A percentile compares a stretch with the other conserved stretches of the same genome.
Evolutionary conservation across 2,113 vertebrate genomes (phyloP).

Genomic region (Numida meleagris): DNA sequence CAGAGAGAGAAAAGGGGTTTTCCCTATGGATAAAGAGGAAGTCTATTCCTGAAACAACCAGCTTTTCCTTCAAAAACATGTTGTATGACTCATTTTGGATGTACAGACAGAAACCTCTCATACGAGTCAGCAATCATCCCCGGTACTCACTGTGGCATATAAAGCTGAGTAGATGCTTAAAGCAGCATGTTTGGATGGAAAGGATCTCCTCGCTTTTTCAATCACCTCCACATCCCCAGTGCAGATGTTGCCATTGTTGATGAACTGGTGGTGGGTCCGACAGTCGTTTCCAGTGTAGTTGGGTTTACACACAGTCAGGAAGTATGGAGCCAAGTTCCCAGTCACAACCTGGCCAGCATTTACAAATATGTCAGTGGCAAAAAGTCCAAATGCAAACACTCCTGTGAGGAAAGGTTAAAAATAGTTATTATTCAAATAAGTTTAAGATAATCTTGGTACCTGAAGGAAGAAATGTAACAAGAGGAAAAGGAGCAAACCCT

Average conservation of each 20-base stretch:
- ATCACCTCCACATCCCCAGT: constrained; percentile 88
- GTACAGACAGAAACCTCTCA: neutral
- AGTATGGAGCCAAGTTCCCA: constrained; percentile 93
- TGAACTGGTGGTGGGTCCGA: constrained; percentile 88
- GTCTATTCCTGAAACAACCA: neutral
- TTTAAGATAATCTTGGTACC: neutral
- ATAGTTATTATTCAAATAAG: neutral
- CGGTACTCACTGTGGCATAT: constrained; percentile 91
- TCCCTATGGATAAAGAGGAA: neutral
- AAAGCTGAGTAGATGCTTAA: constrained; percentile 96
- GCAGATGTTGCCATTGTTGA: constrained; percentile 92
- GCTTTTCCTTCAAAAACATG: neutral
- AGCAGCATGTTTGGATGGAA: constrained; percentile 97
- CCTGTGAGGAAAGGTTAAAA: constrained; percentile 78
- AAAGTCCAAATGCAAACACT: constrained; percentile 97
- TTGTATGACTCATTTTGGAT: too few relatives aligned
- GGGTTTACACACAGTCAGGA: constrained; percentile 95
- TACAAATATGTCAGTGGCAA: constrained; percentile 98
- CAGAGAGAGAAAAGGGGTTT: neutral
- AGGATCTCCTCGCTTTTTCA: constrained; percentile 92
- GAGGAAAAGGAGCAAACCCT: neutral
- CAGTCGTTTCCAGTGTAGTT: constrained; percentile 95
- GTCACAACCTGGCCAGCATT: constrained; percentile 98
- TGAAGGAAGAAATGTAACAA: neutral
- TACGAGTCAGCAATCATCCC: neutral